Base-by-base conservation (phyloP, 1,140 invertebrate genomes). In the Wasmannia auropunctata region DNA sequence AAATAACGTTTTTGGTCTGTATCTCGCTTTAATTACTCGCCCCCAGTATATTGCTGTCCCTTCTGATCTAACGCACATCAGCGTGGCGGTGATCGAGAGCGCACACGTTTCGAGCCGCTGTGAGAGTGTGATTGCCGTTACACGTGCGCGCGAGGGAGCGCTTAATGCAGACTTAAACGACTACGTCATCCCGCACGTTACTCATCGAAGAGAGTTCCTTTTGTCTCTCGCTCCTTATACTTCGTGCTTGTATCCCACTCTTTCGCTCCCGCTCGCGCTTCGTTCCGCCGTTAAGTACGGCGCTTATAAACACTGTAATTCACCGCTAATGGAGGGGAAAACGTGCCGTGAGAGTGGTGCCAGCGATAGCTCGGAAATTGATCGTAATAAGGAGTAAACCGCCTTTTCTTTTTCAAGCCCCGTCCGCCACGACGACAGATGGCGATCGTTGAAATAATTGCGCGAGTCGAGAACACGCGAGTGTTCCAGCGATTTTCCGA, bases 241-340 rank as follows among this genome's bases (percentile, higher is more conserved):
- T 28, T 43, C 22, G n/a, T 10, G 11, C 69, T 40, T n/a, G 2
- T 46, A 16, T 86, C 54, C 54, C 14, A n/a, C 37, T 65, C 70
- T 86, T 16, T 88, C 58, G 40, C 60, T 67, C 76, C 28, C 56
- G 37, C 31, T 54, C 76, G 6, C 37, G 62, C 28, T n/a, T 28
- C 49, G 31, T 67, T 67, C 40, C n/a, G 43, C 31, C 49, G 79
- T 54, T 74, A 74, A 72, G 79, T 74, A 83, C 69, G 28, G 67
- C 67, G 79, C 51, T 83, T 83, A 74, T 74, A 58, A 83, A 74
- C 67, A 83, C 79, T 74, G 79, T 83, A 83, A 83, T 83, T 83
- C 79, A 83, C 14, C 79, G 79, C 25, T 74, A 83, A 83, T 83
- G 79, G 69, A 58, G 67, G 79, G 51, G 67, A 83, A 83, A 74